These are phyloP conservation scores for Trichomycterus rosablanca DNA, from an alignment of 2,113 vertebrate genomes.

Conservation along the genomic window DNA sequence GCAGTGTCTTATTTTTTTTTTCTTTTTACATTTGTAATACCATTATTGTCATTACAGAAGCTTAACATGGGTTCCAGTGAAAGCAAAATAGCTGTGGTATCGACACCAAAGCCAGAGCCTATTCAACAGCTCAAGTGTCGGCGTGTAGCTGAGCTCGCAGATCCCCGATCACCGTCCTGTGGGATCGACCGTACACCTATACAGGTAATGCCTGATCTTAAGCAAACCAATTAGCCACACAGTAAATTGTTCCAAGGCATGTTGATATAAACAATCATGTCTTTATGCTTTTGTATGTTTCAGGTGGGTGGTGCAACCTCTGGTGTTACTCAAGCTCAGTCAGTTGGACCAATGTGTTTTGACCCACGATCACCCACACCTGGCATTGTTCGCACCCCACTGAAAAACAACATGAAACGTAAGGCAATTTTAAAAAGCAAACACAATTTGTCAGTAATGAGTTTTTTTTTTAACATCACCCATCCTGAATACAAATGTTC, in stretches of 20 bases:
- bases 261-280: too few relatives aligned
- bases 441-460: too few relatives aligned
- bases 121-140: conserved; percentile 50
- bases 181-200: conserved; percentile 78
- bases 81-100: conserved; percentile 62
- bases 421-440: not conserved
- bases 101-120: conserved; percentile 56
- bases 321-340: conserved; percentile 23
- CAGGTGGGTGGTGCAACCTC: conserved; percentile 46
- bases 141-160: conserved; percentile 62
- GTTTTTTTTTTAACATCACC: too few relatives aligned
- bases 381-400: conserved; percentile 79
- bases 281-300: not conserved
- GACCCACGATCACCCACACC: conserved; percentile 85
- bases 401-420: conserved; percentile 73
- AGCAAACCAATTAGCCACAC: too few relatives aligned
- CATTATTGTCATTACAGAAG: too few relatives aligned
- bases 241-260: too few relatives aligned
- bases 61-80: conserved; percentile 76
- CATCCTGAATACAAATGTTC: too few relatives aligned
- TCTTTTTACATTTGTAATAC: too few relatives aligned
- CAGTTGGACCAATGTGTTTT: conserved; percentile 1
- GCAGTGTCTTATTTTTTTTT: too few relatives aligned
- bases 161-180: conserved; percentile 82
- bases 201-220: conserved; percentile 49